Base-by-base conservation (phyloP, 2,113 vertebrate genomes). In the Nibea albiflora region DNA sequence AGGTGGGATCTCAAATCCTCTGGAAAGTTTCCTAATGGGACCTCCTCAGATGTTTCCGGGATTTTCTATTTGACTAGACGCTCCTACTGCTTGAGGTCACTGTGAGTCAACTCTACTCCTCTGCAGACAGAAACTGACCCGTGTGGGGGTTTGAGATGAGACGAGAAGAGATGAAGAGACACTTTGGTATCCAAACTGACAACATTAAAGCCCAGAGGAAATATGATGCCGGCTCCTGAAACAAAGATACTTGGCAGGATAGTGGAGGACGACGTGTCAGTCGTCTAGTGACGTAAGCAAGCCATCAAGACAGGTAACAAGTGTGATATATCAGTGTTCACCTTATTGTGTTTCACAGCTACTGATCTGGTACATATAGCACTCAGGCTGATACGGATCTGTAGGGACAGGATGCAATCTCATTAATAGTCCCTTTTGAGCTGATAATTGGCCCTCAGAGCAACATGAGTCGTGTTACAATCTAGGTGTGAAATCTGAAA, bases 121-220 rank as follows among this genome's bases (percentile, higher is more conserved):
- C n/a, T 57, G 39, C 56, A 60, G 44, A 66, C 3, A 12, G 65
- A 83, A 69, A 66, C 64, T 54, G 72, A 76, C 28, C 73, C 42
- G 5, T 53, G 31, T 76, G 31, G 52, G 17, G 39, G 12, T 24
- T 22, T 69, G 56, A 22, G 35, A 17, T 26, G 54, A 78, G 62
- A 63, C 44, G 42, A 78, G 62, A 63, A 44, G 42, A 78, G 70
- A n/a, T 14, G 50, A 81, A 4, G 52, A 85, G 73, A 76, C 35
- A 12, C 42, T 84, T 70, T 72, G 68, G 57, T 65, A 78, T 79
- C 16, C 42, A 71, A 71, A 72, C 76, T 44, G 50, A 76, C 82
- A 74, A 71, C 7, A 56, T 39, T 46, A 14, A 31, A 56, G 62
- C 67, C 78, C 42, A 26, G 10, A 12, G 71, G 86, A 73, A 64